Conservation (phyloP, 2,888 invertebrate species). For the Hemicrepidius hirtus region DNA sequence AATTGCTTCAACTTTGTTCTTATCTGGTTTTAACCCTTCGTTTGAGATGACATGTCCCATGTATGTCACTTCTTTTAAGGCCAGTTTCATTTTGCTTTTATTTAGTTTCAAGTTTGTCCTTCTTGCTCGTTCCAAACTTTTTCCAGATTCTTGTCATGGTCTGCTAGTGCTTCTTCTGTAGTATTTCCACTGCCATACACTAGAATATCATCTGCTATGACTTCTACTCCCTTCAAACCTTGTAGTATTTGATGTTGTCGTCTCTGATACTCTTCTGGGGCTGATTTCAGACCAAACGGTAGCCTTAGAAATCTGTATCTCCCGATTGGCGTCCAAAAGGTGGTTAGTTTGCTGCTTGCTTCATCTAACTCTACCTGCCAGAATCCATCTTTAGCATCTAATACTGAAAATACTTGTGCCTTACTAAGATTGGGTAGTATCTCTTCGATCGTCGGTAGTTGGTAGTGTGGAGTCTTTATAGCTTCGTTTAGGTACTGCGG, state of each 20-base stretch:
- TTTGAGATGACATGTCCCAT: no score
- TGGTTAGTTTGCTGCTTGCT: conserved; percentile 28
- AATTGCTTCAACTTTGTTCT: no score
- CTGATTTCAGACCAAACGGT: conserved; percentile 36
- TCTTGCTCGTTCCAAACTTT: conserved; percentile 47
- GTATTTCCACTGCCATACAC: conserved; percentile 44
- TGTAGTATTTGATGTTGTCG: conserved; percentile 36
- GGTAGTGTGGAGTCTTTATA: no score
- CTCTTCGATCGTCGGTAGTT: conserved; percentile 11
- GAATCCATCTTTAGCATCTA: conserved; percentile 54
- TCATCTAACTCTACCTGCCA: conserved; percentile 43
- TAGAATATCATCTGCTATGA: conserved; percentile 49
- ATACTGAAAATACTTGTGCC: conserved; percentile 46
- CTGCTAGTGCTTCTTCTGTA: conserved; percentile 39
- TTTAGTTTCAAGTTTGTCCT: conserved; percentile 8
- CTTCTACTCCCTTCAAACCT: conserved; percentile 43
- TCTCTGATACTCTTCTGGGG: conserved; percentile 43
- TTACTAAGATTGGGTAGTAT: conserved; percentile 41
- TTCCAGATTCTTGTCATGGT: conserved; percentile 52
- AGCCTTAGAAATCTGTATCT: conserved; percentile 24
- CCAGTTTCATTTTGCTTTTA: neutral
- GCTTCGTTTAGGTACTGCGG: no score
- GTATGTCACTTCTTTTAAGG: no score
- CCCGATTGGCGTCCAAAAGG: conserved; percentile 38
- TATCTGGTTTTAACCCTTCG: no score